These are phyloP conservation scores for Nasonia giraulti DNA, from an alignment of 1,140 invertebrate species.

Conservation along the genomic window DNA sequence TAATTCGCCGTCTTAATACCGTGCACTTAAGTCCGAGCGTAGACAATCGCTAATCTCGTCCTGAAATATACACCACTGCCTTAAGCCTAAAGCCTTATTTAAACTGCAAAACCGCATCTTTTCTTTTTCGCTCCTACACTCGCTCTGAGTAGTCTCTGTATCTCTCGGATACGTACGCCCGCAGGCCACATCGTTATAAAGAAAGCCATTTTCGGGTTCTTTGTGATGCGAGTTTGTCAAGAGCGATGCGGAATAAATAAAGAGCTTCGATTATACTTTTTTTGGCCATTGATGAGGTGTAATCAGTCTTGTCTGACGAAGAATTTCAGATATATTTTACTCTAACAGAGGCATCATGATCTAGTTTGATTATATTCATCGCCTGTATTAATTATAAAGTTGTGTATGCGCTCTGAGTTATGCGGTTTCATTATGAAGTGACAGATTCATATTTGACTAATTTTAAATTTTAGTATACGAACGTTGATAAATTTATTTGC, in stretches of 20 bases:
- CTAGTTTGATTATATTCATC: background rate
- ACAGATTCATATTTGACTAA: too few species aligned
- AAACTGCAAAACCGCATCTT: conserved; percentile 45
- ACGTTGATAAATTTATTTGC: too few species aligned
- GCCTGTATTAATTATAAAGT: background rate
- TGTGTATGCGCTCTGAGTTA: background rate
- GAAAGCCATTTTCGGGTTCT: background rate
- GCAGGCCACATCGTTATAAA: background rate
- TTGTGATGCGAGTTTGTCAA: background rate
- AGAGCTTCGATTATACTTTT: background rate
- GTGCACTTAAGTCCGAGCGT: conserved; percentile 57
- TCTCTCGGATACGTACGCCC: background rate
- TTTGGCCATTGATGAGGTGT: background rate
- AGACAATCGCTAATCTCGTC: conserved; percentile 63
- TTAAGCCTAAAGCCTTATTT: conserved; percentile 60
- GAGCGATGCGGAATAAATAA: background rate
- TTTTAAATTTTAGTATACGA: too few species aligned
- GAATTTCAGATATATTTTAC: background rate
- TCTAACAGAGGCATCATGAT: background rate
- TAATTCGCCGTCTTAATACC: conserved; percentile 62
- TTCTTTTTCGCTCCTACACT: conserved; percentile 1
- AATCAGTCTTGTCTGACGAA: background rate
- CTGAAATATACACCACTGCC: conserved; percentile 60
- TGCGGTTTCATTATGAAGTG: too few species aligned
- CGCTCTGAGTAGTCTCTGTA: background rate